phyloP scores from a whole-genome alignment of 2,113 vertebrate genomes.

The Catharus fuscescens region DNA sequence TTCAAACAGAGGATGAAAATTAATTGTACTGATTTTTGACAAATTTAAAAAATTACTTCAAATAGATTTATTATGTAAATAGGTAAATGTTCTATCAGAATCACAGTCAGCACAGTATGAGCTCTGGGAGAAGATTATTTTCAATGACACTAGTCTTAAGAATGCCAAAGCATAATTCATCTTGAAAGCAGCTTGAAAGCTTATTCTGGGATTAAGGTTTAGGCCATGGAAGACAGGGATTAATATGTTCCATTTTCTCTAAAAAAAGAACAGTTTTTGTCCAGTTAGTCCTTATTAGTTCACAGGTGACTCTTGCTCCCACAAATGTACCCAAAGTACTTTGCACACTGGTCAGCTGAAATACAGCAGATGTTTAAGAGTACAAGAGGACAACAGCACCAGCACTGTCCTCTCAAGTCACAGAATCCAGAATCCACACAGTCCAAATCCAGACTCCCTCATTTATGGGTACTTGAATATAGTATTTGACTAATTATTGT shows the following conservation, averaged over 20 bases:
- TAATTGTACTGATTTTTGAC: background rate
- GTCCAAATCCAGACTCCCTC: background rate
- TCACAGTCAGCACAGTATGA: background rate
- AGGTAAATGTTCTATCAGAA: background rate
- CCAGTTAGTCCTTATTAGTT: background rate
- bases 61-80: slow-evolving; percentile 2
- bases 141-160: background rate
- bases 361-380: background rate
- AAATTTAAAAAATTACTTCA: background rate
- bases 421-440: too few species aligned
- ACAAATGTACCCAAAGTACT: background rate
- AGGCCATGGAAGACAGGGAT: background rate
- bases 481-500: background rate
- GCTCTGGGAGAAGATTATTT: background rate
- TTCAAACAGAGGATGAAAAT: background rate
- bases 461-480: background rate
- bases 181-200: background rate
- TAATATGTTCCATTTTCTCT: background rate
- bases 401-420: background rate
- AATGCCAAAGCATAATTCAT: background rate
- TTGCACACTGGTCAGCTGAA: background rate
- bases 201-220: background rate
- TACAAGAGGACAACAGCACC: background rate
- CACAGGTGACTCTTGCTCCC: background rate
- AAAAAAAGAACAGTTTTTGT: background rate